phyloP scores from a whole-genome alignment of 2,888 invertebrate species.

The Ophraella communa region DNA sequence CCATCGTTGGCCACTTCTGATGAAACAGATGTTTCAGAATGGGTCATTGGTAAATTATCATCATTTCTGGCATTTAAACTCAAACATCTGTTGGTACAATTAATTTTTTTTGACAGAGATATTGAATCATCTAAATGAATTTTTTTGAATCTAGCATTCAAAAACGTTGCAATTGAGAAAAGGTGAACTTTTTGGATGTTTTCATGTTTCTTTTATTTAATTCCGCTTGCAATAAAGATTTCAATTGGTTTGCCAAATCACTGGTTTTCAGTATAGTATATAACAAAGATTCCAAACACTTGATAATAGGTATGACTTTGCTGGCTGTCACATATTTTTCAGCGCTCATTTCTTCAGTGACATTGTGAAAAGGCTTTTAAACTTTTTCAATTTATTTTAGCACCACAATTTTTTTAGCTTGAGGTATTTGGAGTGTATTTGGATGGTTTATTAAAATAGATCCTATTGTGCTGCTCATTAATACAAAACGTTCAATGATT shows the following conservation, averaged over 20 bases:
- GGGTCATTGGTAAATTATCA: background rate
- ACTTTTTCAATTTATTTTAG: slow-evolving; percentile 20
- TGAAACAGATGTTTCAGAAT: background rate
- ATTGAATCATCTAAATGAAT: slow-evolving; percentile 20
- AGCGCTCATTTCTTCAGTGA: slow-evolving; percentile 45
- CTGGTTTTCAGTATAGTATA: slow-evolving; percentile 19
- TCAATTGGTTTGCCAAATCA: slow-evolving; percentile 27
- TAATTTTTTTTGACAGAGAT: background rate
- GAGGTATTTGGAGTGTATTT: slow-evolving; percentile 46
- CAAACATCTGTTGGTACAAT: background rate
- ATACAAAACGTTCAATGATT: slow-evolving; percentile 39
- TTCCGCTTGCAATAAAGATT: background rate
- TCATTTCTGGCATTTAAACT: background rate
- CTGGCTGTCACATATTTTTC: slow-evolving; percentile 47
- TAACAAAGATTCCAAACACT: slow-evolving; percentile 39
- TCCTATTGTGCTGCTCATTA: slow-evolving; percentile 37
- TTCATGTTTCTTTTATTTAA: slow-evolving; percentile 6
- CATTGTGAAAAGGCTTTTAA: slow-evolving; percentile 45
- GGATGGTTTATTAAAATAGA: slow-evolving; percentile 42
- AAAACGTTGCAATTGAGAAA: slow-evolving; percentile 8
- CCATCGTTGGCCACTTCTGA: background rate
- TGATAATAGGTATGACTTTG: slow-evolving; percentile 47
- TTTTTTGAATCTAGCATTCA: slow-evolving; percentile 40
- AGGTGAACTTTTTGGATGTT: slow-evolving; percentile 14
- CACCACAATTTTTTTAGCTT: slow-evolving; percentile 28